Evolutionary conservation across 2,888 invertebrate species (phyloP), one percentile per base, ranked within the genome.

Genomic region (Drosophila subsilvestris): DNA sequence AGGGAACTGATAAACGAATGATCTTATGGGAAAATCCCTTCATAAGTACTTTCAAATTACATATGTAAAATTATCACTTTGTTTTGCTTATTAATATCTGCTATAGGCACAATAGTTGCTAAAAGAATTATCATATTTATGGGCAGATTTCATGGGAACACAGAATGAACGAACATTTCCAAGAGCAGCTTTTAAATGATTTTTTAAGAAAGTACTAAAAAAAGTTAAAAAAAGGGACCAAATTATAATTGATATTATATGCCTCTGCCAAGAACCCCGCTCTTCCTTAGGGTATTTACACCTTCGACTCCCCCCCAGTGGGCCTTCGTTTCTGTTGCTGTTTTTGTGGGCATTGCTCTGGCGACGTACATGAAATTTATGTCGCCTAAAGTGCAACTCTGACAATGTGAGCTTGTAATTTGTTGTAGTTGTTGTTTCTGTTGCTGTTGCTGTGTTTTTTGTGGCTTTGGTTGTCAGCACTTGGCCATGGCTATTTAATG

Each of bases 401-500:
- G 82, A 86, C 88, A 86, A 86, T 85, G 88, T 86, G 87, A 77
- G 87, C 89, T 81, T 88, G 89, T 88, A 85, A 85, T 85, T 88
- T 85, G 88, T 88, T 83, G 76, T 37, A 37, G 37, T 74, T 83
- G 75, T 54, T 73, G 63, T 65, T 65, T 17, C 29, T 54, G 58
- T 37, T 60, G 29, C 44, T 51, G 56, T 50, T 69, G 43, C 44
- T 54, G 58, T 56, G 12, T 53, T 53, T 68, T 37, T 37, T 37
- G 37, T 37, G 37, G 37, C 37, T 37, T 70, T 71, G 85, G 66
- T 49, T 85, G 86, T 77, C 82, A 85, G 71, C 88, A 80, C 78
- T 83, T 83, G 86, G 88, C 88, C 86, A 67, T 83, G 83, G 86
- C 83, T 78, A 88, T 80, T 83, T 83, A 83, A 83, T 88, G 83